These are phyloP conservation scores for Platyscapa corneri DNA, from an alignment of 1,140 invertebrate genomes.

Conservation along the genomic window DNA sequence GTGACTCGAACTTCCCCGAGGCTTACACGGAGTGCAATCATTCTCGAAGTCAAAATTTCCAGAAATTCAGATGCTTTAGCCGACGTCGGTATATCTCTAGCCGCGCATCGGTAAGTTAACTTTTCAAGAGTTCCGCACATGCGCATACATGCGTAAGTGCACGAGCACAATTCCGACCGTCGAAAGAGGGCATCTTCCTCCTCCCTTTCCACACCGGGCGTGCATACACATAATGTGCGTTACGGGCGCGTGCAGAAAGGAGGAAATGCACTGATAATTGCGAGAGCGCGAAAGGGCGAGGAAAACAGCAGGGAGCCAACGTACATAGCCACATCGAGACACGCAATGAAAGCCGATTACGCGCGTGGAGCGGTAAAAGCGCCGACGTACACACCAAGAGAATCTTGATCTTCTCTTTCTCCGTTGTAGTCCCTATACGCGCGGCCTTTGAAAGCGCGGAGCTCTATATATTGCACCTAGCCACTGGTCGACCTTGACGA, in stretches of 20 bases:
- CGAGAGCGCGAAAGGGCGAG: not conserved
- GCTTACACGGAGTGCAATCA: not conserved
- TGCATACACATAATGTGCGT: not conserved
- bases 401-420: not conserved
- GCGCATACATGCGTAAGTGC: too few species aligned
- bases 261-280: constrained; percentile 40
- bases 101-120: not conserved
- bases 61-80: not conserved
- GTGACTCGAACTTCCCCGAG: not conserved
- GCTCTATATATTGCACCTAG: not conserved
- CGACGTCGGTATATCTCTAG: not conserved
- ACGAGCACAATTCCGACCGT: too few species aligned
- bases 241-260: constrained; percentile 17
- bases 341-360: constrained; percentile 31
- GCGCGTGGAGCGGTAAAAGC: constrained; percentile 42
- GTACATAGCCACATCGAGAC: not conserved
- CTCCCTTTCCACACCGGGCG: not conserved
- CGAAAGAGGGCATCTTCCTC: not conserved
- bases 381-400: not conserved
- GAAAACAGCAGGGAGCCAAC: not conserved
- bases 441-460: not conserved
- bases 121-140: not conserved
- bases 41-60: not conserved
- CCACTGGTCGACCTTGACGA: constrained; percentile 52
- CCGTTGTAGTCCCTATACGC: not conserved